A percentile compares a stretch with the other conserved stretches of the same genome.
phyloP scores from a whole-genome alignment of 2,888 invertebrate species.

The Agrochola macilenta region DNA sequence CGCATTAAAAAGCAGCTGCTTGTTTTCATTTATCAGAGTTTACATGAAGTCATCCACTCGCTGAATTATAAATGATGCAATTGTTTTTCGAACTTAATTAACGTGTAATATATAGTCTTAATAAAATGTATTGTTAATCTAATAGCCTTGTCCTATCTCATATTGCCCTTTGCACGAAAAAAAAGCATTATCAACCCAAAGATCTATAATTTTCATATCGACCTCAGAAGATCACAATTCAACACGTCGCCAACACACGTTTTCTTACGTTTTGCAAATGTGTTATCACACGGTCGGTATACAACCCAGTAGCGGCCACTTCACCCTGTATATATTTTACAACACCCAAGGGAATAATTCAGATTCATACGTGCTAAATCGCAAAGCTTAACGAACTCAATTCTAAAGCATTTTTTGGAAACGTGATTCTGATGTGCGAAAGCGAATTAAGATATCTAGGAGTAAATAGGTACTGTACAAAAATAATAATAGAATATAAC shows the following conservation, averaged over 20 bases:
- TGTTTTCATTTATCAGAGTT: not conserved
- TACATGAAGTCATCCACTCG: not conserved
- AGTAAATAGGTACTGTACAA: not conserved
- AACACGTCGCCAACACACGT: not conserved
- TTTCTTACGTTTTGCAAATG: constrained; percentile 9
- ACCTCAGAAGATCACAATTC: constrained; percentile 3
- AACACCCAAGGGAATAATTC: constrained; percentile 19
- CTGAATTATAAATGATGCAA: not conserved
- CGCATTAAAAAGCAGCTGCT: not conserved
- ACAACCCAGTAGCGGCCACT: constrained; percentile 10
- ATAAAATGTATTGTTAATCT: not conserved
- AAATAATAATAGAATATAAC: no score
- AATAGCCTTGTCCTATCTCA: not conserved
- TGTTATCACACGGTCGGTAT: not conserved
- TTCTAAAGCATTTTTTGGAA: constrained; percentile 10
- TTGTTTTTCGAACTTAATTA: no score
- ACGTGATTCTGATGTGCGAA: not conserved
- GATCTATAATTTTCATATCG: no score
- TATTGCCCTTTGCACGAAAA: not conserved
- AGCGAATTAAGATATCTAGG: not conserved
- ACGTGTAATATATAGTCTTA: not conserved
- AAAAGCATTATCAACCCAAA: not conserved
- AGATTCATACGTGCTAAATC: constrained; percentile 22
- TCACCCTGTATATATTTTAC: constrained; percentile 1
- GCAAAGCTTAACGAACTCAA: constrained; percentile 1